These are phyloP conservation scores for Polyergus mexicanus DNA, from an alignment of 1,140 invertebrate species.

Conservation along the genomic window DNA sequence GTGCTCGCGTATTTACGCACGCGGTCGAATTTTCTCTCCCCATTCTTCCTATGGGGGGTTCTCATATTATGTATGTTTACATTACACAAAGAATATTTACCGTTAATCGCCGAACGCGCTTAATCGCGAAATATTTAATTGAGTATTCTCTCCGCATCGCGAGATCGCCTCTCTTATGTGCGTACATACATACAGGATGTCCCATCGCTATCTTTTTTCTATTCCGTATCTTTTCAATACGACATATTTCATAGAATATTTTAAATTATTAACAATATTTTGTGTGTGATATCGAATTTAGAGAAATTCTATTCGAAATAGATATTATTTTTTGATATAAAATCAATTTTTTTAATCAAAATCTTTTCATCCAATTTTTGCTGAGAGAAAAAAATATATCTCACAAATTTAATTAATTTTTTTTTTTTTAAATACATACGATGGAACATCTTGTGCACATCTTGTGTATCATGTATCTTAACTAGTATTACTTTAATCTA, in stretches of 20 bases:
- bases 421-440: not conserved
- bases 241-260: not conserved
- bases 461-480: slow-evolving; percentile 14
- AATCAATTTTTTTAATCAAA: not conserved
- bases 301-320: not conserved
- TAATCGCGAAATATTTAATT: slow-evolving; percentile 57
- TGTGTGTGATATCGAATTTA: not conserved
- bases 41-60: not conserved
- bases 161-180: not conserved
- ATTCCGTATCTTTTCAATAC: not conserved
- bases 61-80: slow-evolving; percentile 58
- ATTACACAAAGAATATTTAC: slow-evolving; percentile 50
- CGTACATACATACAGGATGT: not conserved
- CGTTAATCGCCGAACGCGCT: slow-evolving; percentile 38
- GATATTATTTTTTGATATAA: not conserved
- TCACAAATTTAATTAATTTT: not conserved
- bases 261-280: not conserved
- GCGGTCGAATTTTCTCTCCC: slow-evolving; percentile 21
- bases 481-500: slow-evolving; percentile 43
- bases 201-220: not conserved
- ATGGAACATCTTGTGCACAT: not conserved
- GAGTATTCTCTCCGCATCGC: slow-evolving; percentile 25
- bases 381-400: not conserved
- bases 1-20: slow-evolving; percentile 22
- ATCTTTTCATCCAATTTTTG: not conserved